Evolutionary conservation across 2,113 vertebrate species (phyloP), one percentile per base, ranked within the genome.

Genomic region (Hippocampus zosterae): DNA sequence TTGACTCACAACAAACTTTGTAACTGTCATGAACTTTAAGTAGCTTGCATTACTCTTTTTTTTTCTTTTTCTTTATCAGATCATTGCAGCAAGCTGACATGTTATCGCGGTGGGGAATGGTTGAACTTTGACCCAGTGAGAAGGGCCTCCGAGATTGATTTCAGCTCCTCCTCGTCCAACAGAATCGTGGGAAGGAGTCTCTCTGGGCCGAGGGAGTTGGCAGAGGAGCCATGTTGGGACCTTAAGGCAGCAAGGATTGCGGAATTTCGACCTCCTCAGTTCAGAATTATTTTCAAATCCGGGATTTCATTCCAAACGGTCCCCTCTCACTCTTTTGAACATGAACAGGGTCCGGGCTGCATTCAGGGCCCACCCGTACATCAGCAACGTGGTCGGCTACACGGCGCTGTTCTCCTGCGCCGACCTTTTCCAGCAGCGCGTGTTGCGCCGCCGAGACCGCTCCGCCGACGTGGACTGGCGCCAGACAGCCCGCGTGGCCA

Each of bases 401-500:
- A 93, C 92, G 5, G 42, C 86, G 0, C 84, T 94, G 64, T 94
- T 93, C 3, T 90, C 92, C 41, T 90, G 91, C 0, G 93, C 93
- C 19, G 93, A 94, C 83, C 74, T 93, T 29, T 90, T 93, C 56
- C 93, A 94, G 75, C 93, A 94, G 79, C 84, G 83, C 3, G 48
- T 91, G 69, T 75, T 92, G 71, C 78, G 83, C 11, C 64, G 67
- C 29, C 74, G 73, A 66, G 37, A 46, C 56, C 25, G 29, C 19
- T 52, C 72, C 0, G 79, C 33, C 25, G 68, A 52, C 27, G 73
- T 92, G 15, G n/a, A 93, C 60, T 91, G 75, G 91, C 16, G 75
- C 53, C 92, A 94, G 81, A 94, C 90, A 0, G 90, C 88, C 10
- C 89, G 84, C 0, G 91, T 93, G 64, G 92, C 91, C 0, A 79